phyloP scores from a whole-genome alignment of 2,888 invertebrate genomes.

The Muschampia staudingeri region DNA sequence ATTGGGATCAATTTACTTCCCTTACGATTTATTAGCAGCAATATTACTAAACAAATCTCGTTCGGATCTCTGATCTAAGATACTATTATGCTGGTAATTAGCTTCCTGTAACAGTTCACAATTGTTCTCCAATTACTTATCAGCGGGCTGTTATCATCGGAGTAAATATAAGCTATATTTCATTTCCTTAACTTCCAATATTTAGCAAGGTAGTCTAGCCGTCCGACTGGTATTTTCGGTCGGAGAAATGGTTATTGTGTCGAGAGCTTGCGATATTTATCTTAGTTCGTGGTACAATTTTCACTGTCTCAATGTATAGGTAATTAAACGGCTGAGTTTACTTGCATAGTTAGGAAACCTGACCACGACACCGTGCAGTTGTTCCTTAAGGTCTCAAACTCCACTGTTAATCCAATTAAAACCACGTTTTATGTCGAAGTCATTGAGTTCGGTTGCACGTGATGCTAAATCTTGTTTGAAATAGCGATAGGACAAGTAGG shows the following conservation, averaged over 20 bases:
- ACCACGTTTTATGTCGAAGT: slow-evolving; percentile 44
- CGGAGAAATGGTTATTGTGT: slow-evolving; percentile 39
- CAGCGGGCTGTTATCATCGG: slow-evolving; percentile 53
- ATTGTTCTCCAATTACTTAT: slow-evolving; percentile 70
- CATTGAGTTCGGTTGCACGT: slow-evolving; percentile 42
- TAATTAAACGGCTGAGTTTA: slow-evolving; percentile 71
- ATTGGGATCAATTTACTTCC: slow-evolving; percentile 40
- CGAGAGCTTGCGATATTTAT: slow-evolving; percentile 44
- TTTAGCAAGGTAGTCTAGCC: slow-evolving; percentile 37
- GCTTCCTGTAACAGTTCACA: slow-evolving; percentile 68
- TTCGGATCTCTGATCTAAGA: slow-evolving; percentile 67
- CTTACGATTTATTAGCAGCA: slow-evolving; percentile 40
- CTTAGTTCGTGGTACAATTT: slow-evolving; percentile 50
- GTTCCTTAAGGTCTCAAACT: slow-evolving; percentile 53
- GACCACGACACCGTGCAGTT: slow-evolving; percentile 71
- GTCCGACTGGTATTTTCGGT: slow-evolving; percentile 38
- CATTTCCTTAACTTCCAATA: slow-evolving; percentile 44
- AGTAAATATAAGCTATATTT: slow-evolving; percentile 42
- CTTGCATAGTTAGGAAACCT: slow-evolving; percentile 78
- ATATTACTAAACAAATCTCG: slow-evolving; percentile 64
- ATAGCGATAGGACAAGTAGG: slow-evolving; percentile 51
- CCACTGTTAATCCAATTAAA: slow-evolving; percentile 50
- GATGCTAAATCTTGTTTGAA: slow-evolving; percentile 46
- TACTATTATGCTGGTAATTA: slow-evolving; percentile 66
- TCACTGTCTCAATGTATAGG: slow-evolving; percentile 74